These are phyloP conservation scores for Pterophyllum scalare DNA, from an alignment of 2,113 vertebrate genomes.

Conservation along the genomic window DNA sequence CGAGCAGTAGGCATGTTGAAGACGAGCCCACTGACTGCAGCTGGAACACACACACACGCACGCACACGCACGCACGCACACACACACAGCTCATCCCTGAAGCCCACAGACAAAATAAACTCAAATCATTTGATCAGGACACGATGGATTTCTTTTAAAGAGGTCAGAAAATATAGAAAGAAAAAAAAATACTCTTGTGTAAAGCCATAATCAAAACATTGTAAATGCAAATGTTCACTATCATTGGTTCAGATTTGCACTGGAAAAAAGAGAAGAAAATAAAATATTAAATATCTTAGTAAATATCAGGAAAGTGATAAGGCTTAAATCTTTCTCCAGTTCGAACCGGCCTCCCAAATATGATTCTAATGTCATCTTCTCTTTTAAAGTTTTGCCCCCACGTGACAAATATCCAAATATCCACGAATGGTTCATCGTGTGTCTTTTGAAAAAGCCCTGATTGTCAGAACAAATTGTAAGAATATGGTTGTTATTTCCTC, in stretches of 20 bases:
- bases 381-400: too few species aligned
- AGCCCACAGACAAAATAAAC: slow-evolving; percentile 8
- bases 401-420: slow-evolving; percentile 1
- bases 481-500: slow-evolving; percentile 37
- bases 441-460: slow-evolving; percentile 74
- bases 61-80: background rate
- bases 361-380: background rate
- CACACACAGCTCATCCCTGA: slow-evolving; percentile 16
- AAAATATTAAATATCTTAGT: slow-evolving; percentile 73
- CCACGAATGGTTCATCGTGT: background rate
- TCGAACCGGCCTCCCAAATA: slow-evolving; percentile 42
- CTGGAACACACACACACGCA: slow-evolving; percentile 16
- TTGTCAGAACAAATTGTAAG: slow-evolving; percentile 77
- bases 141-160: slow-evolving; percentile 35
- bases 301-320: slow-evolving; percentile 73
- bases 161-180: slow-evolving; percentile 59
- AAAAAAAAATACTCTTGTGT: slow-evolving; percentile 40
- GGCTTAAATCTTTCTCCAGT: slow-evolving; percentile 71
- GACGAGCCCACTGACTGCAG: slow-evolving; percentile 27
- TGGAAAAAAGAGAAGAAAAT: slow-evolving; percentile 42
- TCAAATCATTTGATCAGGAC: slow-evolving; percentile 26
- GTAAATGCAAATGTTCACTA: slow-evolving; percentile 41
- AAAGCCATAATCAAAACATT: slow-evolving; percentile 60
- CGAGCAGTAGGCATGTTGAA: slow-evolving; percentile 26
- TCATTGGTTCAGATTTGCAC: slow-evolving; percentile 66